Evolutionary conservation across 2,888 invertebrate species (phyloP).

Genomic region (Pterostichus niger): DNA sequence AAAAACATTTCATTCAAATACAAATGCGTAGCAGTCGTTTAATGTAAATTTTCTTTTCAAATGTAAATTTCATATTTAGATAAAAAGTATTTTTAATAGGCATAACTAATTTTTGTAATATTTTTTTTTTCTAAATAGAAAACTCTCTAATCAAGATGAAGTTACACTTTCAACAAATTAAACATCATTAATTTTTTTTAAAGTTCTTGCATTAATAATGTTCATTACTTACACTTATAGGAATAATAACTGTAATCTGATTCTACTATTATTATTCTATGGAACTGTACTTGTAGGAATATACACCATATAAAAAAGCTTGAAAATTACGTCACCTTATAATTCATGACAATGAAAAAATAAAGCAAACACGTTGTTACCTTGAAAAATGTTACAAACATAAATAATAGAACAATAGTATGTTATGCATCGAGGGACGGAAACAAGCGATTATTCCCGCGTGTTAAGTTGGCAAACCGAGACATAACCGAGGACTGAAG

Average conservation of each 20-base stretch:
- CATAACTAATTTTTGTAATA: neutral
- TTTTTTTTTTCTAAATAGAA: neutral
- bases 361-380: too few relatives aligned
- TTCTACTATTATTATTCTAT: neutral
- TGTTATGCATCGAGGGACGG: too few relatives aligned
- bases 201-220: neutral
- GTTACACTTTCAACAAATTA: neutral
- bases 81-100: too few relatives aligned
- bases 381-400: too few relatives aligned
- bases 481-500: too few relatives aligned
- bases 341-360: too few relatives aligned
- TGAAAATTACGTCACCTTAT: too few relatives aligned
- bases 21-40: neutral
- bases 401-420: too few relatives aligned
- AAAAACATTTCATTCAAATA: neutral
- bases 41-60: slow-evolving; percentile 1
- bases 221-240: neutral
- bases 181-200: neutral
- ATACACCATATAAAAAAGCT: too few relatives aligned
- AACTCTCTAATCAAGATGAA: too few relatives aligned
- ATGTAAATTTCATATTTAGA: neutral
- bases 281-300: neutral
- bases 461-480: too few relatives aligned
- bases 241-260: neutral
- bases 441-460: too few relatives aligned